Evolutionary conservation across 2,113 vertebrate genomes (phyloP).

Genomic region (Cynoglossus semilaevis): DNA sequence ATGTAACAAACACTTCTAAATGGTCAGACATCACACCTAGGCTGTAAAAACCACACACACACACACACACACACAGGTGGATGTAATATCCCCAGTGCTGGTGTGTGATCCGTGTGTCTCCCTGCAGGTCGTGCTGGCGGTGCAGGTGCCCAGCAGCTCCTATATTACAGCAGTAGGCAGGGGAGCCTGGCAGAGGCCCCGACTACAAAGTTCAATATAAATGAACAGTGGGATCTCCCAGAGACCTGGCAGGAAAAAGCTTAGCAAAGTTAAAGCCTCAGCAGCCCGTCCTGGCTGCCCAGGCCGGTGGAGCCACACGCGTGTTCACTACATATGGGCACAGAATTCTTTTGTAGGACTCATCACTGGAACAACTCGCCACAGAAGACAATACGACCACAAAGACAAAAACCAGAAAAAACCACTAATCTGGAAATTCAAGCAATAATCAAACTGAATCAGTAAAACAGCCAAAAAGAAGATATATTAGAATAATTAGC

Average conservation of each 20-base stretch:
- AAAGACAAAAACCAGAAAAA: no score
- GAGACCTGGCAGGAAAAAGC: constrained; percentile 92
- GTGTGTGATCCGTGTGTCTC: constrained; percentile 86
- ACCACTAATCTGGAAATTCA: no score
- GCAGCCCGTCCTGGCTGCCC: constrained; percentile 80
- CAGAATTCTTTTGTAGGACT: neutral
- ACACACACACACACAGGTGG: constrained; percentile 51
- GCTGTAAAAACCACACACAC: constrained; percentile 18
- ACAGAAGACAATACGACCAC: no score
- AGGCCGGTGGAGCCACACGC: constrained; percentile 53
- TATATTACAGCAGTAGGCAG: constrained; percentile 92
- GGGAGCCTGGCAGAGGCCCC: constrained; percentile 86
- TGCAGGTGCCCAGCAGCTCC: constrained; percentile 90
- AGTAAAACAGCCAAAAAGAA: no score
- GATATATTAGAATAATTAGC: no score
- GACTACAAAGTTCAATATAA: constrained; percentile 97
- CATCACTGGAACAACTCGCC: no score
- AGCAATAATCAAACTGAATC: no score
- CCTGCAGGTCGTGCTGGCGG: constrained; percentile 81
- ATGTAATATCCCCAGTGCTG: constrained; percentile 95
- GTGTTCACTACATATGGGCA: constrained; percentile 16
- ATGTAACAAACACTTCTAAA: constrained; percentile 47
- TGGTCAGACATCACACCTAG: constrained; percentile 38
- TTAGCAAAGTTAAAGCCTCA: constrained; percentile 99
- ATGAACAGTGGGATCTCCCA: constrained; percentile 87